A percentile compares a stretch with the other conserved stretches of the same genome.
These are phyloP conservation scores for Oxyura jamaicensis DNA, from an alignment of 2,113 vertebrate genomes.

Conservation along the genomic window DNA sequence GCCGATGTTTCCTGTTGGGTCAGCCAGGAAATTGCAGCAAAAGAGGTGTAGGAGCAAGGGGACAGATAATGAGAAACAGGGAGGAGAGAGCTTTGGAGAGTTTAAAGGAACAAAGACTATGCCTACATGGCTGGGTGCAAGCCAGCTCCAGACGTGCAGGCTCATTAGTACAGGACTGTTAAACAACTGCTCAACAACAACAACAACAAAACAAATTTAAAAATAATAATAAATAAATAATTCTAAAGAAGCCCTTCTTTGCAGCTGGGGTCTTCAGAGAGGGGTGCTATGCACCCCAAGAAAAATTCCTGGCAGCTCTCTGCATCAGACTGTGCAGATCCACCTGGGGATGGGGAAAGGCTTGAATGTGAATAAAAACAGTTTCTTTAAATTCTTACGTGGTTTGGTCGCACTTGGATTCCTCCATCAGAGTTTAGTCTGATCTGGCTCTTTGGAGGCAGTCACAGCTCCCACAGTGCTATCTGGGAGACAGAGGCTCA, in stretches of 20 bases:
- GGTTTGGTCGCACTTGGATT: conserved; percentile 11
- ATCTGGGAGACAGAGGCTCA: not conserved
- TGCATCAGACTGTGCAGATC: fast-evolving
- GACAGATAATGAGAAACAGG: not conserved
- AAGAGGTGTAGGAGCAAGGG: not conserved
- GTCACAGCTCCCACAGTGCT: not conserved
- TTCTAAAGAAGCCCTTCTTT: not conserved
- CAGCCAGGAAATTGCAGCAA: not conserved
- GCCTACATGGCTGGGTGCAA: not conserved
- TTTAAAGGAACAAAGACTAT: not conserved
- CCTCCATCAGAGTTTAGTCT: not conserved
- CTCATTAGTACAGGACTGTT: not conserved
- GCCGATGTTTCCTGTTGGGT: not conserved
- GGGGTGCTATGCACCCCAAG: not conserved
- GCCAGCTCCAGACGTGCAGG: not conserved
- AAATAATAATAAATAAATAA: too few species aligned
- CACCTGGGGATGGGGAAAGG: not conserved
- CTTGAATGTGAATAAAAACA: not conserved
- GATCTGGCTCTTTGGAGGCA: not conserved
- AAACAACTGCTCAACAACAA: not conserved
- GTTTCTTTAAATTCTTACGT: not conserved
- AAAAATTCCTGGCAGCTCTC: not conserved
- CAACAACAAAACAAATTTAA: not conserved
- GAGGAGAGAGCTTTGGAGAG: not conserved
- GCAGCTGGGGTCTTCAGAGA: not conserved